Conservation (phyloP, 2,888 invertebrate genomes). For the Urechis unicinctus region DNA sequence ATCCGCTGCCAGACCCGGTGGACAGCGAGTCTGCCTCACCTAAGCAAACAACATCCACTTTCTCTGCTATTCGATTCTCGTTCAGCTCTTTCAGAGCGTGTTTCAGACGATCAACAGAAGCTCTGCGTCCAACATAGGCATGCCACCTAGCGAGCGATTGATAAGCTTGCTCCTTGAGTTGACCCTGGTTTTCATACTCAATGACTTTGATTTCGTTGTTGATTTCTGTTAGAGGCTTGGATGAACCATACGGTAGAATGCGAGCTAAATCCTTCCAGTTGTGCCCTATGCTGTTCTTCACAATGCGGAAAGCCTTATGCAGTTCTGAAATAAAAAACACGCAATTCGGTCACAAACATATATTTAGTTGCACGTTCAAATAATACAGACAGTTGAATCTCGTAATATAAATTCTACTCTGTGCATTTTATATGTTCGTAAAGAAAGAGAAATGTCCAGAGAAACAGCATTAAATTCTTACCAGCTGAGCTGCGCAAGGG, state of each 20-base stretch:
- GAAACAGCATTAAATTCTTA: no score
- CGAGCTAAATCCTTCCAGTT: conserved; percentile 13
- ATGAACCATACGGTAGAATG: conserved; percentile 6
- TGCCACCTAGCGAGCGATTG: conserved; percentile 6
- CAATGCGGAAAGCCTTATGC: conserved; percentile 7
- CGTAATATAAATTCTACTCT: no score
- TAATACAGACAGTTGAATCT: no score
- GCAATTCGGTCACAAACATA: not conserved
- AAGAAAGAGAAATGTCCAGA: no score
- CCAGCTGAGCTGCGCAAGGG: not conserved
- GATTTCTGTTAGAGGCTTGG: conserved; percentile 5
- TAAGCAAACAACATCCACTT: no score
- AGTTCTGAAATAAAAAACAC: conserved; percentile 9
- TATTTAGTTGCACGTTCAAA: not conserved
- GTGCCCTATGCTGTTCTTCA: conserved; percentile 10
- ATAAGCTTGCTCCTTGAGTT: conserved; percentile 12
- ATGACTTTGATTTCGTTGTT: conserved; percentile 13
- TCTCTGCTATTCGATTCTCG: conserved; percentile 10
- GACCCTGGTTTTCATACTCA: conserved; percentile 10
- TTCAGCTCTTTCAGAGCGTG: conserved; percentile 4
- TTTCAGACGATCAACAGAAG: conserved; percentile 1
- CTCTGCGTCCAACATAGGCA: conserved; percentile 1
- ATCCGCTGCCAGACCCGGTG: no score
- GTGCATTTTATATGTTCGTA: no score
- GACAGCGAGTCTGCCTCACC: no score